Evolutionary conservation across 2,797 vertebrate species (phyloP), one percentile per base, ranked within the genome.

Genomic region (Sparidentex hasta): DNA sequence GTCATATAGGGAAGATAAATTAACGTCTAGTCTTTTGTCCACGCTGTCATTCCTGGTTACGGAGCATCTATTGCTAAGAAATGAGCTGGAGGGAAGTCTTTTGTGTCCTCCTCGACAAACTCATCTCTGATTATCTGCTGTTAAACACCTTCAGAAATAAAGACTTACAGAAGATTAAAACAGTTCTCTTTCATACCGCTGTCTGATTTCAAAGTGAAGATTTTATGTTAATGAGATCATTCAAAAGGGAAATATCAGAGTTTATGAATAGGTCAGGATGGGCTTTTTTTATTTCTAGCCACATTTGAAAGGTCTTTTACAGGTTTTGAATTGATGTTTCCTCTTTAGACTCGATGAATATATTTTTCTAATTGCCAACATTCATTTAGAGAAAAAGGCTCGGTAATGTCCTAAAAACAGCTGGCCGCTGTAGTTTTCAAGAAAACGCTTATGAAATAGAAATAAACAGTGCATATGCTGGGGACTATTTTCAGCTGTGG

Each of bases 1-100:
- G 87, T 89, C 88, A 86, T 89, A 90, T 78, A 85, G 83, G 59
- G 84, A 87, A 92, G 92, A 94, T 91, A 75, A 93, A 93, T 92
- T 47, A 86, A 91, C 18, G 85, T 72, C 84, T 81, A 3, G 58
- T 76, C 88, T 85, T 92, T 92, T 92, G 87, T 93, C 85, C 87
- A 38, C 55, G 13, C 83, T 82, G 84, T 84, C 88, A 48, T 65
- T 79, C 52, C 79, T 71, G 77, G 44, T 80, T 16, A 69, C 47
- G 64, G 69, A 73, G 58, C 43, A 74, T 79, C 84, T 78, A 71
- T 74, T 11, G 65, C 77, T 54, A 20, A 81, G 74, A 82, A 67
- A 86, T 54, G 78, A 82, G 76, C 76, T n/a, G 58, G 23, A 80
- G 71, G 23, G 29, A 77, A 59, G 52, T 72, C 74, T 83, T 87